Conservation (phyloP, 2,113 vertebrate genomes). For the Tor tambroides region DNA sequence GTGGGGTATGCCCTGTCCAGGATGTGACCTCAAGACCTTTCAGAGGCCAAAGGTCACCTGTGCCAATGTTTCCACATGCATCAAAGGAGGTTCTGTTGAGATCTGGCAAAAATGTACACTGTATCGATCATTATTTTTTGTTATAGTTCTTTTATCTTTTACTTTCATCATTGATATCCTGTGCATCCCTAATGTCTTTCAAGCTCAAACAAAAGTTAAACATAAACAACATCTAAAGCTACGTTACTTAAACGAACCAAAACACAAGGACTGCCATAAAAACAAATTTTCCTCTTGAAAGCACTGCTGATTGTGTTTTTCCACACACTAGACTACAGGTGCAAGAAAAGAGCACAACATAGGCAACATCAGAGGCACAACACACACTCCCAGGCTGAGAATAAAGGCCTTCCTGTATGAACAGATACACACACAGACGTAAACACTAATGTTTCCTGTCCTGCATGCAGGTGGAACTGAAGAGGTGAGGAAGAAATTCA, state of each 20-base stretch:
- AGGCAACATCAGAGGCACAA: slow-evolving; percentile 41
- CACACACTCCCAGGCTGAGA: slow-evolving; percentile 60
- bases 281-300: slow-evolving; percentile 36
- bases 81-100: slow-evolving; percentile 64
- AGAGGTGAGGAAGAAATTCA: slow-evolving; percentile 70
- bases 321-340: slow-evolving; percentile 62
- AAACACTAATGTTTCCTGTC: slow-evolving; percentile 73
- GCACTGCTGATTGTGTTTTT: slow-evolving; percentile 64
- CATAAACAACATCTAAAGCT: slow-evolving; percentile 32
- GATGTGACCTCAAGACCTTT: slow-evolving; percentile 58
- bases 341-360: slow-evolving; percentile 38
- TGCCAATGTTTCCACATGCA: slow-evolving; percentile 31
- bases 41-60: slow-evolving; percentile 50
- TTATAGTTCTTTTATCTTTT: background rate
- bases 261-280: background rate
- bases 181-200: background rate
- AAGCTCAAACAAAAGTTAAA: background rate
- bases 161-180: background rate
- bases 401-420: slow-evolving; percentile 79
- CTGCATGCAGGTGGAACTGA: slow-evolving; percentile 76
- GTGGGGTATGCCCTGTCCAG: slow-evolving; percentile 50
- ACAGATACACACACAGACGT: slow-evolving; percentile 63
- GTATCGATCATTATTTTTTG: background rate
- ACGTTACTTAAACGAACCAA: slow-evolving; percentile 35
- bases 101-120: background rate